phyloP scores from a whole-genome alignment of 2,113 vertebrate species.

The Galemys pyrenaicus region DNA sequence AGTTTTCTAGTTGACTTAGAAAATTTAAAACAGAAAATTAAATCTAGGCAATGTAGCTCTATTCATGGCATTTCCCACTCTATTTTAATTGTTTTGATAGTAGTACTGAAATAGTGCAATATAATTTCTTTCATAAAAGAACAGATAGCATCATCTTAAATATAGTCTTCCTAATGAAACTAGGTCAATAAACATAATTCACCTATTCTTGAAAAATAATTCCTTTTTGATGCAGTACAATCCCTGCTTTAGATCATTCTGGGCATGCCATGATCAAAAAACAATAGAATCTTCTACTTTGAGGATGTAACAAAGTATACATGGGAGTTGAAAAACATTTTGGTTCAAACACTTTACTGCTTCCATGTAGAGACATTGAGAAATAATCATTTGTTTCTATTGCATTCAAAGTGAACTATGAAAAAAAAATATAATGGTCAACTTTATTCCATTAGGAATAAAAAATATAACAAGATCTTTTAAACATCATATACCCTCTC shows the following conservation, averaged over 20 bases:
- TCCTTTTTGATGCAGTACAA: conserved; percentile 46
- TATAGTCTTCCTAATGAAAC: conserved; percentile 47
- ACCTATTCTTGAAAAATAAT: conserved; percentile 49
- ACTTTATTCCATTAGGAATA: conserved; percentile 55
- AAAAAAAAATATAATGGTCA: not conserved
- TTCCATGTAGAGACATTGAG: too few species aligned
- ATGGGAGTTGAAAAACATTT: too few species aligned
- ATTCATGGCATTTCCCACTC: not conserved
- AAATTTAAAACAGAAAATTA: not conserved
- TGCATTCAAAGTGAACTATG: conserved; percentile 34
- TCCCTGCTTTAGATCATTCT: conserved; percentile 14
- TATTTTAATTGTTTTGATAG: not conserved
- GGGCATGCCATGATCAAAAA: not conserved
- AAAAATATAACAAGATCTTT: not conserved
- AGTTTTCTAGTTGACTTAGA: not conserved
- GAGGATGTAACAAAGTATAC: not conserved
- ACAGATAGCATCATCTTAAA: conserved; percentile 35
- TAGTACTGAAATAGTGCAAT: not conserved
- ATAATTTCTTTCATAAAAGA: conserved; percentile 57
- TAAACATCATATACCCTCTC: not conserved
- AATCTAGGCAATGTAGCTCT: not conserved
- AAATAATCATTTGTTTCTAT: not conserved
- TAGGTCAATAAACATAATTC: conserved; percentile 50
- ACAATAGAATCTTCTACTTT: conserved; percentile 7
- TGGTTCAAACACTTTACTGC: too few species aligned